phyloP scores from a whole-genome alignment of 2,888 invertebrate genomes.

The Diabrotica balteata region DNA sequence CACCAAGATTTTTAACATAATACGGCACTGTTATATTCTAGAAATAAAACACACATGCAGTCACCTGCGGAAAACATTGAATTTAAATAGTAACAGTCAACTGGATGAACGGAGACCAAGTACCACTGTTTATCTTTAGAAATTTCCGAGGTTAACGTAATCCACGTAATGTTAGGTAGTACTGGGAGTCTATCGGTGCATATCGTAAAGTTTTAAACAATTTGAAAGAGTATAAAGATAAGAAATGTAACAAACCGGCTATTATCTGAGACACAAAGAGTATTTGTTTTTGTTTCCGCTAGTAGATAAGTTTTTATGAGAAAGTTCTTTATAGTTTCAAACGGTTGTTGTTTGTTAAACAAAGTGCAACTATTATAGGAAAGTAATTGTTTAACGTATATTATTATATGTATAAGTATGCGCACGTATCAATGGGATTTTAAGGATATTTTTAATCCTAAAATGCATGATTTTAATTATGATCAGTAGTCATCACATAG shows the following conservation, averaged over 20 bases:
- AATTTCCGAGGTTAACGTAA: slow-evolving; percentile 5
- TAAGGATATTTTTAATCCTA: too few species aligned
- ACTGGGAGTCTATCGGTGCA: slow-evolving; percentile 3
- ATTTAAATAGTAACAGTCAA: slow-evolving; percentile 3
- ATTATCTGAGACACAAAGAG: too few species aligned
- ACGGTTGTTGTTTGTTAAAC: too few species aligned
- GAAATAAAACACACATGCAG: background rate
- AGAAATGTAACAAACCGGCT: too few species aligned
- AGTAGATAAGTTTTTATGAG: background rate
- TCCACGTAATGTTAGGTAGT: slow-evolving; percentile 1
- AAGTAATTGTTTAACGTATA: too few species aligned
- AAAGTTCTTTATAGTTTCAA: background rate
- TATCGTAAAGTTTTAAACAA: slow-evolving; percentile 1
- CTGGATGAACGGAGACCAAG: background rate
- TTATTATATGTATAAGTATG: too few species aligned
- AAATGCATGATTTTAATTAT: too few species aligned
- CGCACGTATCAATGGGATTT: too few species aligned
- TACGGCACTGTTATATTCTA: background rate
- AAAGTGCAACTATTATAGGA: too few species aligned
- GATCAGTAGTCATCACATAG: too few species aligned
- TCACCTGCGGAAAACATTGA: slow-evolving; percentile 1
- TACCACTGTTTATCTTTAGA: background rate
- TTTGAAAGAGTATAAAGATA: too few species aligned
- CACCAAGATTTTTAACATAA: background rate
- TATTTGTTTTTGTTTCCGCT: too few species aligned